phyloP scores from a whole-genome alignment of 2,797 vertebrate genomes.

The Lerista edwardsae region DNA sequence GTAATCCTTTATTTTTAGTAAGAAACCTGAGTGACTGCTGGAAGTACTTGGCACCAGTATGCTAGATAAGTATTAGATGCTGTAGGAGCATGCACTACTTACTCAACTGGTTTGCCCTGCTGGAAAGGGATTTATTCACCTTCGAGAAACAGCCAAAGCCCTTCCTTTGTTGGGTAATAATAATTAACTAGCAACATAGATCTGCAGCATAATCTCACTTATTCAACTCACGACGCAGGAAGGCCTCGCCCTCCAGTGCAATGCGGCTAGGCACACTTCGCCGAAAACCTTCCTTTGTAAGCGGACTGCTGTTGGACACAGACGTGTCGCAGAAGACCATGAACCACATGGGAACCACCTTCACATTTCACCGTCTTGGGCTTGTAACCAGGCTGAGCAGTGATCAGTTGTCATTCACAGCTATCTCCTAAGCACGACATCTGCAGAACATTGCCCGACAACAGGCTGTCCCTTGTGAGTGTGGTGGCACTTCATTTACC shows the following conservation, averaged over 20 bases:
- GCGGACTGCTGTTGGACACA: not conserved
- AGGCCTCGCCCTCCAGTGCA: conserved; percentile 35
- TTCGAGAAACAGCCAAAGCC: conserved; percentile 64
- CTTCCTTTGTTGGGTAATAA: conserved; percentile 68
- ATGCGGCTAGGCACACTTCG: not conserved
- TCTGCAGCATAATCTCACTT: conserved; percentile 39
- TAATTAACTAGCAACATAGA: conserved; percentile 27
- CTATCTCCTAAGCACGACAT: too few relatives aligned
- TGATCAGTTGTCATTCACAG: too few relatives aligned
- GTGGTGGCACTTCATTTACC: not conserved
- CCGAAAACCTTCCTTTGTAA: not conserved
- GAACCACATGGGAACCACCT: not conserved
- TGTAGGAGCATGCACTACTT: conserved; percentile 34
- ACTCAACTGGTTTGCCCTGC: conserved; percentile 63
- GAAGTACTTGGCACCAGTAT: conserved; percentile 5
- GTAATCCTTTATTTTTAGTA: not conserved
- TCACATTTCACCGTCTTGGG: not conserved
- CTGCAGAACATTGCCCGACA: too few relatives aligned
- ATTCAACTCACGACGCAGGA: conserved; percentile 24
- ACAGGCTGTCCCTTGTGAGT: not conserved
- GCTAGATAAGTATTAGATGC: conserved; percentile 24
- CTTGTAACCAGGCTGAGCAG: not conserved
- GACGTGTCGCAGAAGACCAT: too few relatives aligned
- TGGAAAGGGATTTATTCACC: conserved; percentile 59
- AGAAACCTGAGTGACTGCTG: conserved; percentile 37